Evolutionary conservation across 2,797 vertebrate species (phyloP), one percentile per base, ranked within the genome.

Genomic region (Sorex maritimensis): DNA sequence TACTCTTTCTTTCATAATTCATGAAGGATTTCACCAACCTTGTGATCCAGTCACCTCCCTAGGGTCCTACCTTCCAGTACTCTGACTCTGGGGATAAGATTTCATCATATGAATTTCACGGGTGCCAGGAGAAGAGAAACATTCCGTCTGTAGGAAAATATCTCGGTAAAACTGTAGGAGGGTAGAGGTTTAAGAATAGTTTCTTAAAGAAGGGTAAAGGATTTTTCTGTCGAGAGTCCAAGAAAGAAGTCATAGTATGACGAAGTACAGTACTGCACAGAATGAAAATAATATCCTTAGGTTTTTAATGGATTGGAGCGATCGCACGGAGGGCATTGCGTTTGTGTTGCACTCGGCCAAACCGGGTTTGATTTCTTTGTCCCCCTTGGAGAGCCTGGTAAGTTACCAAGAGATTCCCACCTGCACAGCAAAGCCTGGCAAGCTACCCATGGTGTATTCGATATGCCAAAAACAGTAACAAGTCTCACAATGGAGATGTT

Each of bases 161-260:
- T 14, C 2, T 11, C n/a, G 1, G 0, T 41, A 8, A 81, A 72
- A 65, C 19, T 23, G 0, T 6, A 65, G 13, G 8, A 5, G 1
- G 1, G 7, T 30, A 3, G 11, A 24, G 10, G 68, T 93, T 23
- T 92, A 5, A 44, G 17, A 88, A 75, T 9, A 69, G 1, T 6
- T 71, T 77, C 84, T 9, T 34, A 65, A n/a, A 83, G 23, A 92
- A 41, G 69, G 34, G 13, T 23, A 68, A 58, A 1, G 1, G 75
- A 78, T 2, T 61, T 52, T 72, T 4, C 1, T 65, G 4, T 6
- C 23, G 0, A 63, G 38, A 15, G 0, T 69, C 41, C 34, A 90
- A 13, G 24, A 84, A 77, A 85, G 1, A 14, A 75, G 34, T 2
- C 5, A 30, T 46, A 81, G 78, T 34, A 67, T 46, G 10, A 81